A percentile compares a stretch with the other conserved stretches of the same genome.
Conservation (phyloP, 1,140 invertebrate species). For the Pollicipes pollicipes region DNA sequence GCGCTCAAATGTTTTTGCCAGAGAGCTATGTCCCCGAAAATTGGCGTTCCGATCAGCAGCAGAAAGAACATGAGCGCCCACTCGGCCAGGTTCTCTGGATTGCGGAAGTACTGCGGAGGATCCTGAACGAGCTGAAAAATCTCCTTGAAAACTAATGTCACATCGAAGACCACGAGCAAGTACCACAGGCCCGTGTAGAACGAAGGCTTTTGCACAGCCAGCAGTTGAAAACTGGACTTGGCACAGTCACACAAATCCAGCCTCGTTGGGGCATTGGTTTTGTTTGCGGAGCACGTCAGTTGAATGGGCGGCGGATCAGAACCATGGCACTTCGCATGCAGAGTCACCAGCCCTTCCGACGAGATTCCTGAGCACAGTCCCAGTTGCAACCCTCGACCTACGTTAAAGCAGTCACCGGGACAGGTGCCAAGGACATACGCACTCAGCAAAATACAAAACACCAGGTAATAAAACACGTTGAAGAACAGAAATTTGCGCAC, state of each 20-base stretch:
- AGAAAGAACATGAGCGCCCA: slow-evolving; percentile 66
- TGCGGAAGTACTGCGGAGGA: slow-evolving; percentile 53
- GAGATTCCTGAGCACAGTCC: no score
- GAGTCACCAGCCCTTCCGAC: no score
- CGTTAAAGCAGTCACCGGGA: not conserved
- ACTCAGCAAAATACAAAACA: slow-evolving; percentile 45
- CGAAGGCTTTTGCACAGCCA: not conserved
- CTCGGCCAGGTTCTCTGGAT: slow-evolving; percentile 64
- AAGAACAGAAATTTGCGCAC: slow-evolving; percentile 71
- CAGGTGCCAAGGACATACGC: not conserved
- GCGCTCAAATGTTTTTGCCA: slow-evolving; percentile 75
- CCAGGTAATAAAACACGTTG: slow-evolving; percentile 53
- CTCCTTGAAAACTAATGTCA: slow-evolving; percentile 51
- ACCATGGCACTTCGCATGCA: no score
- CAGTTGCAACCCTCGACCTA: not conserved
- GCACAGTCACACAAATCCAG: not conserved
- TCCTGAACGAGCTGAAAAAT: slow-evolving; percentile 55
- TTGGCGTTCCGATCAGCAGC: slow-evolving; percentile 38
- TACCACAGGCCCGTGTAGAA: not conserved
- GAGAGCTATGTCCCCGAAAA: slow-evolving; percentile 29
- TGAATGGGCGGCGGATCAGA: no score
- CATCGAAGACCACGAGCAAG: slow-evolving; percentile 47
- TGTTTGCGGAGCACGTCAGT: no score
- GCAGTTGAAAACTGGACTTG: not conserved
- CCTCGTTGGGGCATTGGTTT: no score